Evolutionary conservation across 2,888 invertebrate genomes (phyloP), one percentile per base, ranked within the genome.

Genomic region (Hipparchia semele): DNA sequence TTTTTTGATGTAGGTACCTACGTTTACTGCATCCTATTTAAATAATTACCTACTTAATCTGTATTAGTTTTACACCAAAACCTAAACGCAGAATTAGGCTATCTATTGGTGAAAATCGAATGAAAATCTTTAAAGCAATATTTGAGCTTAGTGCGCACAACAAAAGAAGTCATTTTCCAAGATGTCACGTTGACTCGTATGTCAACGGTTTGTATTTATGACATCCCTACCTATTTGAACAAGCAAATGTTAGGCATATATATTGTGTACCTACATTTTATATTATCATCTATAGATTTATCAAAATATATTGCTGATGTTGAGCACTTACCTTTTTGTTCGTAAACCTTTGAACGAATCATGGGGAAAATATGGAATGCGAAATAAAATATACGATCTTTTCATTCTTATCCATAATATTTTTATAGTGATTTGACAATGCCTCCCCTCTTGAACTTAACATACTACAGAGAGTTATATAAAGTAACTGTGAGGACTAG

Each of bases 341-440:
- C 70, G 64, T 58, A 70, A 65, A 70, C 60, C 64, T 54, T 58
- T 65, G 73, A 76, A 77, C 70, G 75, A 75, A 76, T 76, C 75
- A 73, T 75, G 72, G 73, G 76, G 73, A 77, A 75, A 77, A 78
- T 79, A 77, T 77, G 75, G 68, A 75, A 75, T 73, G 66, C 66
- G 75, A 74, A 74, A 78, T 66, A 77, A 72, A 73, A 71, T 71
- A 73, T 59, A 13, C 8, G 72, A 60, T 64, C 68, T 68, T 68
- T 75, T 72, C 70, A 56, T 68, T 68, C 64, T 53, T 39, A 39
- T 39, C 39, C 39, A 39, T 39, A 39, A 39, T 33, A 59, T 59
- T 23, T 23, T 33, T 59, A 59, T 64, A 58, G 70, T 68, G 68
- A 72, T 74, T 72, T 72, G 64, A 68, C 62, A 68, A 68, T 60